Evolutionary conservation across 2,888 invertebrate species (phyloP).

Genomic region (Drosophila yooni): DNA sequence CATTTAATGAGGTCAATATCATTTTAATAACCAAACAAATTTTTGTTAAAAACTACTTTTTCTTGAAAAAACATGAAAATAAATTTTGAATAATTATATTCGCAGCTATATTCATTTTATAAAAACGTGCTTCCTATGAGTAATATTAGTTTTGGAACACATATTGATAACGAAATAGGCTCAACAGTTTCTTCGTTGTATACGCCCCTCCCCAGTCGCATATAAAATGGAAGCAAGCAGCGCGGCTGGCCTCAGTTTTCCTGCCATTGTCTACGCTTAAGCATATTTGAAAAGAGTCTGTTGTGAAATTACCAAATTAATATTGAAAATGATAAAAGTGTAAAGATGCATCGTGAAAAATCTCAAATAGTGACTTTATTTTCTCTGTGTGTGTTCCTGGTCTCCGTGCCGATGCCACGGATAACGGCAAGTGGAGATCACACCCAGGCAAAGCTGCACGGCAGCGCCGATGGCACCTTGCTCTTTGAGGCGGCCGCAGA

Average conservation of each 20-base stretch:
- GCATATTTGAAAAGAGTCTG: constrained; percentile 12
- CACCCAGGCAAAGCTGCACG: constrained; percentile 41
- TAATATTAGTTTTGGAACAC: neutral
- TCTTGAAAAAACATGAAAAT: neutral
- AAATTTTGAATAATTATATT: neutral
- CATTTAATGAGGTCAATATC: neutral
- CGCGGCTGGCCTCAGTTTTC: constrained; percentile 25
- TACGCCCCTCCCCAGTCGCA: constrained; percentile 44
- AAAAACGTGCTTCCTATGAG: neutral
- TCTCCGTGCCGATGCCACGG: constrained; percentile 14
- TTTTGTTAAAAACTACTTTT: neutral
- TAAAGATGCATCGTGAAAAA: constrained; percentile 33
- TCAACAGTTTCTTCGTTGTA: constrained; percentile 2
- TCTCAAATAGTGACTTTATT: neutral
- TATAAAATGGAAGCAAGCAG: constrained; percentile 41
- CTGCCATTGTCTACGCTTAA: constrained; percentile 11
- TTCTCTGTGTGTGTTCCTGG: constrained; percentile 16
- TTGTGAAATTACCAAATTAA: neutral
- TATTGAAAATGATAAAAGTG: constrained; percentile 27
- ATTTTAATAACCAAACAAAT: neutral
- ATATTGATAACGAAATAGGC: constrained; percentile 8
- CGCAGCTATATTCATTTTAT: neutral
- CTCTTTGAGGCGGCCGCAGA: constrained; percentile 90
- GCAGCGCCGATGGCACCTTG: constrained; percentile 89
- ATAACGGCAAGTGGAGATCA: neutral